These are phyloP conservation scores for Goniozus legneri DNA, from an alignment of 1,140 invertebrate species.

Conservation along the genomic window DNA sequence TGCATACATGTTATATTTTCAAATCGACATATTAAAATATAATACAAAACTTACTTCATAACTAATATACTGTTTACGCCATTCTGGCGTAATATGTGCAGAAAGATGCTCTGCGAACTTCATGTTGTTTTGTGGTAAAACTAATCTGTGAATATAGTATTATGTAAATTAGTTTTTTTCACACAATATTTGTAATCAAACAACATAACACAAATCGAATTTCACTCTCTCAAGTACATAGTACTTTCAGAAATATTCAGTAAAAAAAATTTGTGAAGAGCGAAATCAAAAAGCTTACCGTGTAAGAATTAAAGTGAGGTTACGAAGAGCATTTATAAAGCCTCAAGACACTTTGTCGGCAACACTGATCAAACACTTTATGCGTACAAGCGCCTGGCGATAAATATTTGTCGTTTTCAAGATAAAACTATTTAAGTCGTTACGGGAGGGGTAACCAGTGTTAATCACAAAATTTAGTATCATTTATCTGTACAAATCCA, in stretches of 20 bases:
- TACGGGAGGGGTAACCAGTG: not conserved
- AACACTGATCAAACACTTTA: slow-evolving; percentile 16
- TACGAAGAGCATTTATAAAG: slow-evolving; percentile 14
- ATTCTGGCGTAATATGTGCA: slow-evolving; percentile 97
- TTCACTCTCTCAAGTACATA: too few species aligned
- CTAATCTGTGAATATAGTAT: not conserved
- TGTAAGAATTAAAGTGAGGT: slow-evolving; percentile 6
- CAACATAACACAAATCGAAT: not conserved
- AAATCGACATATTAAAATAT: slow-evolving; percentile 8
- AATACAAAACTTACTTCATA: slow-evolving; percentile 76
- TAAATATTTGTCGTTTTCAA: slow-evolving; percentile 12
- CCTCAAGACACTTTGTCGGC: slow-evolving; percentile 20
- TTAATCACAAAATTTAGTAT: not conserved
- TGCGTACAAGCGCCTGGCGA: not conserved
- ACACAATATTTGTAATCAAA: not conserved
- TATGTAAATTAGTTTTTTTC: not conserved
- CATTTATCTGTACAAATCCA: too few species aligned
- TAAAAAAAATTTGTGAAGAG: not conserved
- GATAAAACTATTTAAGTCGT: slow-evolving; percentile 5
- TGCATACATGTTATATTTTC: not conserved
- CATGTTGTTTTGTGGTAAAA: slow-evolving; percentile 58
- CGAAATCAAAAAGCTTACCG: not conserved
- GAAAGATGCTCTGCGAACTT: slow-evolving; percentile 95
- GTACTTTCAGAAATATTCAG: not conserved
- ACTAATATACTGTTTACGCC: slow-evolving; percentile 97